Conservation (phyloP, 1,140 invertebrate species). For the Cotesia typhae region DNA sequence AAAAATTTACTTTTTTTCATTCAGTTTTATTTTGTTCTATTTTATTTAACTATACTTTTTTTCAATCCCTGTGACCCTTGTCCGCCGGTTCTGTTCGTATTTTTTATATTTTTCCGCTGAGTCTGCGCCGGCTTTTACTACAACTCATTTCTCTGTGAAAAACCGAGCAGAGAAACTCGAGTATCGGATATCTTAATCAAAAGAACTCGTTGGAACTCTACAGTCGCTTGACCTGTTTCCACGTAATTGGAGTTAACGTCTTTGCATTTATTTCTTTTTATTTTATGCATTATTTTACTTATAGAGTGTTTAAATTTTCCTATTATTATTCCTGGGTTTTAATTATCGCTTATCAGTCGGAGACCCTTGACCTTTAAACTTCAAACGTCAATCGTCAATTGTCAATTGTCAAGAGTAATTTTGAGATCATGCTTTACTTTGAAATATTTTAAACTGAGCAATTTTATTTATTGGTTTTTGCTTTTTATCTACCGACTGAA, state of each 20-base stretch:
- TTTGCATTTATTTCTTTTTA: neutral
- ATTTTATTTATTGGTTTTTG: no score
- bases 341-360: neutral
- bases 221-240: conserved; percentile 27
- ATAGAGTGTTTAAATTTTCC: neutral
- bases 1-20: conserved; percentile 5
- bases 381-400: no score
- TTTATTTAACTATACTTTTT: neutral
- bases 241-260: conserved; percentile 15
- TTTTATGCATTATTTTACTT: neutral
- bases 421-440: no score
- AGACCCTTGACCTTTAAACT: no score
- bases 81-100: neutral
- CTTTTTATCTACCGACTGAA: no score
- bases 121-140: conserved; percentile 9
- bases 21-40: neutral
- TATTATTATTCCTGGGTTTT: neutral
- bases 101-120: conserved; percentile 14
- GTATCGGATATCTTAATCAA: conserved; percentile 26
- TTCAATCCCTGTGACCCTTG: neutral
- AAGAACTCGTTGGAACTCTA: conserved; percentile 22
- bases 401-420: no score
- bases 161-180: conserved; percentile 16
- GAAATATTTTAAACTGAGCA: no score
- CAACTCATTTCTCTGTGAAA: conserved; percentile 14